Evolutionary conservation across 2,888 invertebrate species (phyloP).

Genomic region (Dryobotodes eremita): DNA sequence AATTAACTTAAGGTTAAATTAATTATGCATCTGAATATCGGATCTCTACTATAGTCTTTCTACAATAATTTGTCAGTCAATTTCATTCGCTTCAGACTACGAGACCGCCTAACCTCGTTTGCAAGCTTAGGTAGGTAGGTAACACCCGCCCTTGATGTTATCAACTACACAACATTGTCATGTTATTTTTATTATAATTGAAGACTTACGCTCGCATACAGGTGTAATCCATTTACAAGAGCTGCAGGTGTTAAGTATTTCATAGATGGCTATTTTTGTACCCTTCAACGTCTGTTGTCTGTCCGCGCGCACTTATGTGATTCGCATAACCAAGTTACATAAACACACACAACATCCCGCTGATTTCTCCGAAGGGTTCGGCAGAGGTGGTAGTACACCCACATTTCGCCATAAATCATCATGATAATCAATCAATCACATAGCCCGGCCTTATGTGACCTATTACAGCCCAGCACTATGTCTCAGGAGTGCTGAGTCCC

Average conservation of each 20-base stretch:
- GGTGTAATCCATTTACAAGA: conserved; percentile 72
- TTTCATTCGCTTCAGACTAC: background rate
- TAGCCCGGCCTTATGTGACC: too few species aligned
- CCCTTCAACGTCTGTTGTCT: background rate
- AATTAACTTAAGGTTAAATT: too few species aligned
- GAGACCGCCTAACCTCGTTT: conserved; percentile 24
- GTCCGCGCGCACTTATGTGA: background rate
- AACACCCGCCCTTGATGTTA: conserved; percentile 54
- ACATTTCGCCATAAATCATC: too few species aligned
- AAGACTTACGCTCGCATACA: conserved; percentile 70
- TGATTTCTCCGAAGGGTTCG: too few species aligned
- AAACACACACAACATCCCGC: background rate
- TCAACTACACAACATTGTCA: conserved; percentile 47
- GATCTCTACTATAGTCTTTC: too few species aligned
- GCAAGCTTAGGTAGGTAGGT: conserved; percentile 18
- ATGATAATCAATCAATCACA: too few species aligned
- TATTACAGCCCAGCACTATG: too few species aligned
- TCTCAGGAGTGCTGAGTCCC: too few species aligned
- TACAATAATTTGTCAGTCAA: background rate
- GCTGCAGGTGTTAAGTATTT: conserved; percentile 53
- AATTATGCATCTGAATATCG: too few species aligned
- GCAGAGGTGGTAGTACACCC: too few species aligned
- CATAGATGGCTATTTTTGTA: conserved; percentile 23
- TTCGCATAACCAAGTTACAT: background rate
- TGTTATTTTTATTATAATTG: conserved; percentile 71